Conservation (phyloP, 1,140 invertebrate species). For the Drosophila nigromelanica region DNA sequence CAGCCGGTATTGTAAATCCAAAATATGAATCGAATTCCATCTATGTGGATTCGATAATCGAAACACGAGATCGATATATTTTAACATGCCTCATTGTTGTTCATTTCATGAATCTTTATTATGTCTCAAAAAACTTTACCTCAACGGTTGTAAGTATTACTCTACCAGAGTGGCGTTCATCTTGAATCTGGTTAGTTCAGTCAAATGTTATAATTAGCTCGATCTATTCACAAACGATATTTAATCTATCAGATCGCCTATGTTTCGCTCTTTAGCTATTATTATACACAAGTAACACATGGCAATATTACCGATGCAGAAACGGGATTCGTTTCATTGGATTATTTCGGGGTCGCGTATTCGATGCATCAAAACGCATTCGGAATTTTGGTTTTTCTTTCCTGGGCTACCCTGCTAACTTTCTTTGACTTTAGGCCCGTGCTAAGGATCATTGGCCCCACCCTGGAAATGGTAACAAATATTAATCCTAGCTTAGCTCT, state of each 20-base stretch:
- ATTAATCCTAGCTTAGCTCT: no score
- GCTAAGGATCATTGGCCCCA: conserved; percentile 89
- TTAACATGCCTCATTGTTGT: not conserved
- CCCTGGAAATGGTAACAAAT: conserved; percentile 81
- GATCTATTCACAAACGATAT: not conserved
- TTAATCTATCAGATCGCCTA: not conserved
- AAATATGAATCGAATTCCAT: not conserved
- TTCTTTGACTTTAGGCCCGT: conserved; percentile 88
- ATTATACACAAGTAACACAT: not conserved
- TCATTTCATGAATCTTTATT: conserved; percentile 17
- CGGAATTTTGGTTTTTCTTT: conserved; percentile 39
- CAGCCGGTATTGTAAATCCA: conserved; percentile 1
- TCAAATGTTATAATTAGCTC: not conserved
- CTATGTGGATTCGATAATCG: not conserved
- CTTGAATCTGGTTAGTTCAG: conserved; percentile 5
- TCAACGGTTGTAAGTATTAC: not conserved
- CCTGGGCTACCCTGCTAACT: conserved; percentile 39
- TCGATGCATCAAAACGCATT: conserved; percentile 7
- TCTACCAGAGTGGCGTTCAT: not conserved
- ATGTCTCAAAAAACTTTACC: not conserved
- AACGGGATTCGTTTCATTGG: not conserved
- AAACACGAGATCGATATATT: not conserved
- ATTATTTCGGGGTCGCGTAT: not conserved
- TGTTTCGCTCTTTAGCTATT: not conserved
- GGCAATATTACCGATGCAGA: not conserved